phyloP scores from a whole-genome alignment of 2,888 invertebrate genomes.

The Allygus modestus region DNA sequence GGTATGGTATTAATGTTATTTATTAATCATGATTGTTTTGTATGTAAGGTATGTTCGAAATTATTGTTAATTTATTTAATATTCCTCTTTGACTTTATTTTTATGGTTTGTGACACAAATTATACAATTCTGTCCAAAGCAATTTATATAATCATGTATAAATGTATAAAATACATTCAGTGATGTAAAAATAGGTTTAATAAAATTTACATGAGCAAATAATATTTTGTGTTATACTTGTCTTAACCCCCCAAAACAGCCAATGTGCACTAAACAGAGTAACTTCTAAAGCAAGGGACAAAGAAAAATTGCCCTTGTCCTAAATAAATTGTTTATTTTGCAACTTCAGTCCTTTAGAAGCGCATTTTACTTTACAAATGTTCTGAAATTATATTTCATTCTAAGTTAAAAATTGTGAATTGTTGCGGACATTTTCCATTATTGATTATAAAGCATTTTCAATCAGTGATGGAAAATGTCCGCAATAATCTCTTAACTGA shows the following conservation, averaged over 20 bases:
- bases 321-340: too few relatives aligned
- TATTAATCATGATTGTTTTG: conserved; percentile 44
- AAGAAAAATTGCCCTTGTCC: too few relatives aligned
- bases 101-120: conserved; percentile 59
- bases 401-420: too few relatives aligned
- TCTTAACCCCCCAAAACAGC: background rate
- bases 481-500: too few relatives aligned
- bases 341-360: too few relatives aligned
- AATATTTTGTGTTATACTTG: conserved; percentile 20
- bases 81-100: conserved; percentile 57
- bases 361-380: too few relatives aligned
- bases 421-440: too few relatives aligned
- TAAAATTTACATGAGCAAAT: conserved; percentile 63
- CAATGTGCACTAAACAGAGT: too few relatives aligned
- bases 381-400: too few relatives aligned
- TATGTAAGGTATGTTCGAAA: conserved; percentile 45
- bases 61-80: conserved; percentile 56
- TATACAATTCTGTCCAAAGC: conserved; percentile 59
- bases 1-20: conserved; percentile 42
- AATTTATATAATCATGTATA: conserved; percentile 61
- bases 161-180: conserved; percentile 63
- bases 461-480: too few relatives aligned
- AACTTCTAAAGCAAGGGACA: too few relatives aligned
- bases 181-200: conserved; percentile 63
- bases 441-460: too few relatives aligned